phyloP scores from a whole-genome alignment of 2,113 vertebrate species.

The Eolophus roseicapilla region DNA sequence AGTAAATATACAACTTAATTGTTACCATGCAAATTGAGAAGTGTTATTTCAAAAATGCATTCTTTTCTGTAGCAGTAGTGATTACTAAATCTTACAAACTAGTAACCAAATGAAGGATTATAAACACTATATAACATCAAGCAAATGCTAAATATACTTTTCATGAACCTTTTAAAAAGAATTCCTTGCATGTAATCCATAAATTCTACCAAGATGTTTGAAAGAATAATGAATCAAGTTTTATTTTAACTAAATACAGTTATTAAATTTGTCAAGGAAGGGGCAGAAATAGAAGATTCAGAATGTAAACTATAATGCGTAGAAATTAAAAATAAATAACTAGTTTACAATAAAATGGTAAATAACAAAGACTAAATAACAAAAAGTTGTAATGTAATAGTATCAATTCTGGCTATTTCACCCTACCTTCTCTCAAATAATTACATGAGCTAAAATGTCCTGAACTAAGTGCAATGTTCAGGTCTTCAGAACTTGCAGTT shows the following conservation, averaged over 20 bases:
- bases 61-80: not conserved
- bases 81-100: not conserved
- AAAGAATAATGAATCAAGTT: not conserved
- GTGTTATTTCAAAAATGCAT: not conserved
- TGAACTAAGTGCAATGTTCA: not conserved
- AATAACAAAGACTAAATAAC: not conserved
- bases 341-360: not conserved
- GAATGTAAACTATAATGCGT: not conserved
- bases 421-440: not conserved
- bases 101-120: not conserved
- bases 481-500: not conserved
- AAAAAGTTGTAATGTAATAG: not conserved
- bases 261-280: not conserved
- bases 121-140: not conserved
- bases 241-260: not conserved
- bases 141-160: not conserved
- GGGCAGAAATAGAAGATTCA: not conserved
- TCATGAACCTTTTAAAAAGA: not conserved
- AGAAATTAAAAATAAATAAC: not conserved
- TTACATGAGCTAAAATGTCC: not conserved
- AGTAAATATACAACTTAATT: not conserved
- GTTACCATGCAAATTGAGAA: not conserved
- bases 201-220: not conserved
- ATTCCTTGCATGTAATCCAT: not conserved
- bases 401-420: not conserved